Evolutionary conservation across 2,888 invertebrate genomes (phyloP).

Genomic region (Drosophila barbarae): DNA sequence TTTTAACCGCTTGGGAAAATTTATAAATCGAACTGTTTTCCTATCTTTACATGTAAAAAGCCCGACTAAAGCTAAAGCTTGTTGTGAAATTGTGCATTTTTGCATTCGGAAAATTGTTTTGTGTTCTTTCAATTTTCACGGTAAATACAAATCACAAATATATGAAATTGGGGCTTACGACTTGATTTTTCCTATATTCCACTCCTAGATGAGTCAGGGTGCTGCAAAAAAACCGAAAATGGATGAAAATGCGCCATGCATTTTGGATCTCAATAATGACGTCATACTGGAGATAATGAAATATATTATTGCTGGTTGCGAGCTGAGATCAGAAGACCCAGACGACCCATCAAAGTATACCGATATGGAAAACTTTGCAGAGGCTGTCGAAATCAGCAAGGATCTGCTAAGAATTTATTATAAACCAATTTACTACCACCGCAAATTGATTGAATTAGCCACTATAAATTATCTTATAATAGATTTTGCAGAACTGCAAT

Average conservation of each 20-base stretch:
- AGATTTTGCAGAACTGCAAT: not conserved
- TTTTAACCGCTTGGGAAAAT: no score
- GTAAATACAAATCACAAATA: not conserved
- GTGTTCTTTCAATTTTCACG: not conserved
- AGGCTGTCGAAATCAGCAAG: not conserved
- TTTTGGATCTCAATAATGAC: not conserved
- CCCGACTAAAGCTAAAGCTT: not conserved
- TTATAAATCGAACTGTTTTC: not conserved
- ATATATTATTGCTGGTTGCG: not conserved
- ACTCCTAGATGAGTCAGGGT: not conserved
- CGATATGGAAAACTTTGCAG: conserved; percentile 4
- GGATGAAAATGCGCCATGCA: not conserved
- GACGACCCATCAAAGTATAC: not conserved
- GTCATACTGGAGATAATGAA: not conserved
- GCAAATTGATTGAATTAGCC: not conserved
- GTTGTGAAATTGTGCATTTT: not conserved
- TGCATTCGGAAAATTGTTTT: not conserved
- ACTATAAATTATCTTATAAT: accelerated
- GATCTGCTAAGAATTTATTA: not conserved
- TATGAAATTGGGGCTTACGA: no score
- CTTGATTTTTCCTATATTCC: not conserved
- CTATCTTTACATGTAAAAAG: not conserved
- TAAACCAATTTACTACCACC: not conserved
- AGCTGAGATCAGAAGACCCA: no score
- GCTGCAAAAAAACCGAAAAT: not conserved